phyloP scores from a whole-genome alignment of 2,797 vertebrate genomes.

The Avahi laniger region DNA sequence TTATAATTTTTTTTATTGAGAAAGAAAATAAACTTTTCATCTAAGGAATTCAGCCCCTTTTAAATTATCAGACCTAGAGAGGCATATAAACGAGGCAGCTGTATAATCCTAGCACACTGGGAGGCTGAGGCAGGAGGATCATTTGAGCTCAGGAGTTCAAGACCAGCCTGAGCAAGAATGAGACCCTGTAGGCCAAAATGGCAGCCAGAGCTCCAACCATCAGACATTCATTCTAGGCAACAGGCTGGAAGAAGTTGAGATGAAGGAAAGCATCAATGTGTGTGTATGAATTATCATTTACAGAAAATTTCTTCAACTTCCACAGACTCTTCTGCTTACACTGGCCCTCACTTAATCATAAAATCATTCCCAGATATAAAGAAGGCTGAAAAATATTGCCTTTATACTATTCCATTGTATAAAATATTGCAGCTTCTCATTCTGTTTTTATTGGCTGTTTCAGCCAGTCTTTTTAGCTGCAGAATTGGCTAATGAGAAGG shows the following conservation, averaged over 20 bases:
- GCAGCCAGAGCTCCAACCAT: background rate
- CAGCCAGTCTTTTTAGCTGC: fast-evolving
- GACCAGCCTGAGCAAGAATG: too few relatives aligned
- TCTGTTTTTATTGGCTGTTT: background rate
- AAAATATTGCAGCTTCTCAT: background rate
- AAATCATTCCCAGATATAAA: background rate
- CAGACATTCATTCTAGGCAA: background rate
- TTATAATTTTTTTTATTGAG: too few relatives aligned
- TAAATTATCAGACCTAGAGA: too few relatives aligned
- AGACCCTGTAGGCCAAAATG: background rate
- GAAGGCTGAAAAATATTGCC: background rate
- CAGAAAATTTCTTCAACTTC: background rate
- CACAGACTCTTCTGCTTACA: background rate
- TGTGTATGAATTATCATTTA: background rate
- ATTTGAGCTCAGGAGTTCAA: too few relatives aligned
- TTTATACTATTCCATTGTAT: background rate
- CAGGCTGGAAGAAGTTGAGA: background rate
- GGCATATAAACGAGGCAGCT: too few relatives aligned
- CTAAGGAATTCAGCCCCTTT: too few relatives aligned
- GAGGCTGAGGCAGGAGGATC: too few relatives aligned
- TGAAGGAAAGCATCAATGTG: background rate
- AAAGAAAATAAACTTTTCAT: too few relatives aligned
- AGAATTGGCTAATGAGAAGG: background rate
- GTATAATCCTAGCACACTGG: too few relatives aligned
- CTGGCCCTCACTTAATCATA: background rate